Conservation (phyloP, 2,888 invertebrate genomes). For the Lumbricus terrestris region DNA sequence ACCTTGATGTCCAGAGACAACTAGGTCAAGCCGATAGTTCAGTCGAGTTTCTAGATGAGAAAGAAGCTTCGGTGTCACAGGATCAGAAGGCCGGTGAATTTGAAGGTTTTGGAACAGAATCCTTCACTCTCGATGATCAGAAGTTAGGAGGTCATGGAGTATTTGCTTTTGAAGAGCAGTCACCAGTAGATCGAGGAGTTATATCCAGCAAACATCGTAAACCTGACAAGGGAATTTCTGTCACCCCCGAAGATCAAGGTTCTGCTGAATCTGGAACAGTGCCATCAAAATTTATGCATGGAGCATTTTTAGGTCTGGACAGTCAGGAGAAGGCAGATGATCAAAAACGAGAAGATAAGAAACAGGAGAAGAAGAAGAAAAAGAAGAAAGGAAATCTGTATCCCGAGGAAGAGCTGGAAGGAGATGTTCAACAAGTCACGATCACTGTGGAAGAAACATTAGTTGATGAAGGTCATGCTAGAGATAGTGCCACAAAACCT, state of each 20-base stretch:
- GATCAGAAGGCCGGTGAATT: not conserved
- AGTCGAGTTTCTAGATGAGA: not conserved
- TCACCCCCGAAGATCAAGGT: not conserved
- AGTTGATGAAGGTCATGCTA: not conserved
- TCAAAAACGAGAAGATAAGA: not conserved
- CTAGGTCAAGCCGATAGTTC: not conserved
- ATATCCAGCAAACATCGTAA: not conserved
- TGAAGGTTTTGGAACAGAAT: not conserved
- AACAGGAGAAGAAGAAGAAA: not conserved
- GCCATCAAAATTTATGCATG: not conserved
- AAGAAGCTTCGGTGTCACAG: not conserved
- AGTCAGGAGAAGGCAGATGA: not conserved
- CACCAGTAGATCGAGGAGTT: not conserved
- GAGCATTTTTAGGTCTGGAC: not conserved
- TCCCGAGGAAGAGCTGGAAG: not conserved
- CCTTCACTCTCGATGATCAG: not conserved
- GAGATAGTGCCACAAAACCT: not conserved
- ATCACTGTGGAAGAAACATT: not conserved
- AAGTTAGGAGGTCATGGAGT: not conserved
- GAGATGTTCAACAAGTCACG: not conserved
- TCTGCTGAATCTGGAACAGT: not conserved
- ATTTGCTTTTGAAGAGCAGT: not conserved
- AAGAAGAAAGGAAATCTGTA: conserved; percentile 4
- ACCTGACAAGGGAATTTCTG: not conserved
- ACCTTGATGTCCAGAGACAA: not conserved